Evolutionary conservation across 2,797 vertebrate genomes (phyloP), one percentile per base, ranked within the genome.

Genomic region (Amazonetta brasiliensis): DNA sequence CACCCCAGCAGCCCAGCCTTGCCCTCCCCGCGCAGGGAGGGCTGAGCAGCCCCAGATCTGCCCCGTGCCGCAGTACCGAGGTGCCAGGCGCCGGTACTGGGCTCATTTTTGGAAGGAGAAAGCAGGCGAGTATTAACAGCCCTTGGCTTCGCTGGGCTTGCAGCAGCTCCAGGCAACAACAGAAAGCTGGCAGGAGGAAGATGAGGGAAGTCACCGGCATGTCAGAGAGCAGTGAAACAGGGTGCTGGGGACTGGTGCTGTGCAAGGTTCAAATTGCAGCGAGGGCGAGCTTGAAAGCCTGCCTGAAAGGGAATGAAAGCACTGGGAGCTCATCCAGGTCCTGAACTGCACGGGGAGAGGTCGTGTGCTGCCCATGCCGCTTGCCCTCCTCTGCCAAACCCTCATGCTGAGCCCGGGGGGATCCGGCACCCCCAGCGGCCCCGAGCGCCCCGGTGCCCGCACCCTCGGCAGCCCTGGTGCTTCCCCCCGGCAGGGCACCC

Each of bases 81-180:
- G 58, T 3, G 41, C 1, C 14, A 7, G 28, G 28, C 2, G 26
- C 58, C 0, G 1, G 0, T 1, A 52, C n/a, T 52, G 18, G 3
- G 6, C 52, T 43, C 31, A 6, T 2, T 15, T 7, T 7, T 10
- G 1, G 20, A 5, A 13, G 41, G 0, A 1, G 46, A 28, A 8
- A 62, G 28, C 0, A 4, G 39, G 66, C 2, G 44, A 41, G 8
- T 11, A 8, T 37, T 8, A 4, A 4, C 28, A 2, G 0, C 30
- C 39, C 48, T 56, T 0, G 5, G 19, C 21, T 1, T 1, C 0
- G 0, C 1, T 3, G 12, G 67, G 9, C 3, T 18, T 33, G 11
- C 58, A 31, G 8, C 63, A 52, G 71, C 54, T 10, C 44, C 21
- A 5, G 44, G 66, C 60, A 41, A 14, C 66, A 8, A 4, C 31